These are phyloP conservation scores for Atrina japonica DNA, from an alignment of 2,888 invertebrate species.

Conservation along the genomic window DNA sequence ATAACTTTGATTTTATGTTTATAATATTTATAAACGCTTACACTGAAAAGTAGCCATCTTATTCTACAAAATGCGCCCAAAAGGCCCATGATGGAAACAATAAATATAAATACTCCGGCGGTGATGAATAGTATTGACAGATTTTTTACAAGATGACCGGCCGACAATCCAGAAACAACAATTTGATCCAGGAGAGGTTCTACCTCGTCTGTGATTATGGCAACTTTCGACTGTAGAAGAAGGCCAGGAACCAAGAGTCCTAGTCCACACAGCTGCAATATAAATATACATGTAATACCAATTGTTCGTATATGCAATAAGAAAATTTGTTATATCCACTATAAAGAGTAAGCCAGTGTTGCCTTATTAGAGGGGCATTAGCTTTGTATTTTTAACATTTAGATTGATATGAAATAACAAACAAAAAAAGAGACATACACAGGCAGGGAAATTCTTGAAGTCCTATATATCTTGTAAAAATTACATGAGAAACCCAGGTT, in stretches of 20 bases:
- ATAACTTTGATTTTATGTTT: no score
- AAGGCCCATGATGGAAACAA: conserved; percentile 47
- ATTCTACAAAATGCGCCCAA: conserved; percentile 55
- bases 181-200: conserved; percentile 45
- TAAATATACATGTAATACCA: background rate
- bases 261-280: conserved; percentile 51
- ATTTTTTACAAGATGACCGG: conserved; percentile 7
- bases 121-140: conserved; percentile 50
- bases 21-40: conserved; percentile 43
- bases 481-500: no score
- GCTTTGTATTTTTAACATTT: no score
- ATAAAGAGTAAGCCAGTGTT: no score
- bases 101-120: conserved; percentile 45
- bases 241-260: conserved; percentile 52
- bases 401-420: no score
- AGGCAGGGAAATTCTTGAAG: no score
- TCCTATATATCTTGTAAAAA: no score
- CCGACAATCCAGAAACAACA: conserved; percentile 34
- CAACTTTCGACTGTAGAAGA: conserved; percentile 42
- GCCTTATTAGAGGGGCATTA: no score
- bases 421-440: no score
- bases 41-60: conserved; percentile 48
- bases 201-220: conserved; percentile 44
- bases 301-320: no score
- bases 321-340: no score